phyloP scores from a whole-genome alignment of 2,888 invertebrate species.

The Parnassius glacialis region DNA sequence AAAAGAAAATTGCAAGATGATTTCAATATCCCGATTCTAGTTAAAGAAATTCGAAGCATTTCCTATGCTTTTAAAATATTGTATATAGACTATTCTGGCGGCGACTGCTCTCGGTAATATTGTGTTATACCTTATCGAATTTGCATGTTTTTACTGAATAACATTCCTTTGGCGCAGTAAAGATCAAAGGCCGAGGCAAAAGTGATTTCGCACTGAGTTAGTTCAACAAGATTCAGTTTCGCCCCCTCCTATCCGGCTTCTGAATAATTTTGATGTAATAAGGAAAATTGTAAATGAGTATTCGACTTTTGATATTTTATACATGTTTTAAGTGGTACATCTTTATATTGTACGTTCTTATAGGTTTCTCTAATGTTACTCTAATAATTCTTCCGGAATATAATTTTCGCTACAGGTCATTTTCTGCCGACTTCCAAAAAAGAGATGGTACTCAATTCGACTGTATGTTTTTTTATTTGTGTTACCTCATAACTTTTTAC shows the following conservation, averaged over 20 bases:
- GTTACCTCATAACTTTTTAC: too few species aligned
- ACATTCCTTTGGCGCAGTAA: slow-evolving; percentile 78
- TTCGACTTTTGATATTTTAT: slow-evolving; percentile 58
- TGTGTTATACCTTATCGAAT: slow-evolving; percentile 81
- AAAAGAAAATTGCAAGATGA: too few species aligned
- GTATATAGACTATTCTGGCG: slow-evolving; percentile 46
- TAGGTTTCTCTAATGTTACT: too few species aligned
- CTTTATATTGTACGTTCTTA: slow-evolving; percentile 1
- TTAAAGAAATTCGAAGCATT: slow-evolving; percentile 50
- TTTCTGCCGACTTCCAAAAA: too few species aligned
- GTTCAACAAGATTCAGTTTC: slow-evolving; percentile 78
- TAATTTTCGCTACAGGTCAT: too few species aligned
- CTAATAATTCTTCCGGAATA: too few species aligned
- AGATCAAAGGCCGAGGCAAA: slow-evolving; percentile 77
- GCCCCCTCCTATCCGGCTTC: slow-evolving; percentile 62
- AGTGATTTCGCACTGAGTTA: slow-evolving; percentile 81
- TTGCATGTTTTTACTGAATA: slow-evolving; percentile 82
- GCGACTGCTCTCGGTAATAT: slow-evolving; percentile 70
- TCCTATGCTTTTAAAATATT: slow-evolving; percentile 46
- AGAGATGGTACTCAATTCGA: too few species aligned
- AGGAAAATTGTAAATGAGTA: slow-evolving; percentile 75
- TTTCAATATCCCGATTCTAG: too few species aligned
- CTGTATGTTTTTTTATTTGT: too few species aligned
- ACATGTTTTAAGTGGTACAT: slow-evolving; percentile 29
- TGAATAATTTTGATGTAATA: slow-evolving; percentile 77